Conservation (phyloP, 2,113 vertebrate species). For the Meles meles region DNA sequence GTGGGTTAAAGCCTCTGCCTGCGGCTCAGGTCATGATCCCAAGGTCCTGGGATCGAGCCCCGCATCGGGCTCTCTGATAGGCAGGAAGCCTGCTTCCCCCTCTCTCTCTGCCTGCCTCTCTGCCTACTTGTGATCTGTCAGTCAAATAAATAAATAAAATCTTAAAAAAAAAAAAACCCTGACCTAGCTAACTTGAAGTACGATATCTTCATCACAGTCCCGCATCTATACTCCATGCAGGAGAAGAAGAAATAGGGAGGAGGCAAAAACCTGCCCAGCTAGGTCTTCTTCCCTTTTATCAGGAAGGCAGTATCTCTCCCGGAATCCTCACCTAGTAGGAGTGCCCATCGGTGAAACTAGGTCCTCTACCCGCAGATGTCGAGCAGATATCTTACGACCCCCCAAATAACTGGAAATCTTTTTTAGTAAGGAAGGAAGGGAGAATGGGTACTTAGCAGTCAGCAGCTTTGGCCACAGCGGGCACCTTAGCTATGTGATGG, state of each 20-base stretch:
- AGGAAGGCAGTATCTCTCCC: neutral
- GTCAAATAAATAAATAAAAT: too few species aligned
- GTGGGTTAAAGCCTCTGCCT: too few species aligned
- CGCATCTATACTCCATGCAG: neutral
- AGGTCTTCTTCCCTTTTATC: neutral
- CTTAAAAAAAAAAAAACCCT: too few species aligned
- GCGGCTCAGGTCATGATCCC: too few species aligned
- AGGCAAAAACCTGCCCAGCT: fast-evolving
- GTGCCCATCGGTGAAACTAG: neutral
- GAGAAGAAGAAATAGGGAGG: neutral
- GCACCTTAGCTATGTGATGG: neutral
- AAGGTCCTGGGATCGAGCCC: too few species aligned
- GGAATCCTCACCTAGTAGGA: neutral
- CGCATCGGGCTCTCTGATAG: too few species aligned
- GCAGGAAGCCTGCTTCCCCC: too few species aligned
- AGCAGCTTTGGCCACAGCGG: neutral
- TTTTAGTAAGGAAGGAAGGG: neutral
- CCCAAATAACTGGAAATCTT: neutral
- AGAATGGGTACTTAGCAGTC: neutral
- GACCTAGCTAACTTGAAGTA: neutral
- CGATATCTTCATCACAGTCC: neutral
- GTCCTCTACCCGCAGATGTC: neutral
- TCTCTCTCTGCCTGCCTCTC: too few species aligned
- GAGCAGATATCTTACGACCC: neutral
- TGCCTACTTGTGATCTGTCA: too few species aligned